Evolutionary conservation across 1,140 invertebrate genomes (phyloP).

Genomic region (Stegodyphus dumicola): DNA sequence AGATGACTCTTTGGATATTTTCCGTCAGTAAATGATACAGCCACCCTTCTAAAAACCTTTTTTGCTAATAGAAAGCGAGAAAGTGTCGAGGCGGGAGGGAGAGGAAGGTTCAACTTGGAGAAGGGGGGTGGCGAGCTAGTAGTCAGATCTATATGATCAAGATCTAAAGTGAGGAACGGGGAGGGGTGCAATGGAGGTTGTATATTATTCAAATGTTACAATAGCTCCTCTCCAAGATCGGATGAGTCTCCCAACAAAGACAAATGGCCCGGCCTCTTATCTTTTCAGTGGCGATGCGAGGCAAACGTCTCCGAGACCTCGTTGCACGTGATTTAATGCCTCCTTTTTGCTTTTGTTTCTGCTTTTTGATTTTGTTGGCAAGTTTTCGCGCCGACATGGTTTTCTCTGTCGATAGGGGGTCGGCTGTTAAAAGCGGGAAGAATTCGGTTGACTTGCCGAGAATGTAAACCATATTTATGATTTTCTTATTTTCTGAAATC

Average conservation of each 20-base stretch:
- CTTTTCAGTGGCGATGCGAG: slow-evolving; percentile 21
- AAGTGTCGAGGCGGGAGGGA: background rate
- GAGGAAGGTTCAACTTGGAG: too few relatives aligned
- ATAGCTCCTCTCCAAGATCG: slow-evolving; percentile 27
- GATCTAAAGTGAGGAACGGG: slow-evolving; percentile 49
- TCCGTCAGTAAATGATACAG: slow-evolving; percentile 35
- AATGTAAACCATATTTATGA: too few relatives aligned
- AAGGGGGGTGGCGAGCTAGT: background rate
- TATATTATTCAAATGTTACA: slow-evolving; percentile 59
- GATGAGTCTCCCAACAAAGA: slow-evolving; percentile 20
- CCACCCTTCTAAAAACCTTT: slow-evolving; percentile 48
- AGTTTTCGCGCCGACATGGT: slow-evolving; percentile 25
- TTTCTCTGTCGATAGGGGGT: background rate
- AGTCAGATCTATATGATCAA: slow-evolving; percentile 38
- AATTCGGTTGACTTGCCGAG: background rate
- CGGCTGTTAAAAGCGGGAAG: background rate
- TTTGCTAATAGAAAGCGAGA: slow-evolving; percentile 56
- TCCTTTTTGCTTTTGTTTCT: background rate
- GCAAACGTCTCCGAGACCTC: slow-evolving; percentile 42
- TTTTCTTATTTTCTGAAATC: too few relatives aligned
- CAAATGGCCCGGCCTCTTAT: slow-evolving; percentile 48
- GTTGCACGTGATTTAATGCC: slow-evolving; percentile 48
- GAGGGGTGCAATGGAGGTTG: slow-evolving; percentile 6
- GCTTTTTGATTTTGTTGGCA: slow-evolving; percentile 45
- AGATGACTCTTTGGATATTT: slow-evolving; percentile 25